Evolutionary conservation across 2,797 vertebrate genomes (phyloP).

Genomic region (Ambastaia sidthimunki): DNA sequence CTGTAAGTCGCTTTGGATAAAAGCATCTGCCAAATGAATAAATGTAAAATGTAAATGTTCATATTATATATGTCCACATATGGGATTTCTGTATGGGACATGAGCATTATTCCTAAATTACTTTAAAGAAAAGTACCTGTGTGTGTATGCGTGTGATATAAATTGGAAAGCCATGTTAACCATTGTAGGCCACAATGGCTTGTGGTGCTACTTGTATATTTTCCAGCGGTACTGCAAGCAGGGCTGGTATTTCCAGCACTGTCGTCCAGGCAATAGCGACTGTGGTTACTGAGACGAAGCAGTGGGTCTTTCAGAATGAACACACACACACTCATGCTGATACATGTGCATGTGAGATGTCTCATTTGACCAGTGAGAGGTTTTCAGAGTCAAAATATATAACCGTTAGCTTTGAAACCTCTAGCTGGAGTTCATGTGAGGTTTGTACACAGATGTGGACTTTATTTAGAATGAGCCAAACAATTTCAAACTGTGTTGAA

Average conservation of each 20-base stretch:
- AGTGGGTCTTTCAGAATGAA: constrained; percentile 40
- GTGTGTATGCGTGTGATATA: constrained; percentile 57
- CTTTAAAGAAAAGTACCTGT: constrained; percentile 32
- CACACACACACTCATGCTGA: constrained; percentile 41
- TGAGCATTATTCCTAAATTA: not conserved
- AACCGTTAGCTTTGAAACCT: constrained; percentile 59
- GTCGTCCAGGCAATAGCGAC: constrained; percentile 61
- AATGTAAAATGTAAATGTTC: too few relatives aligned
- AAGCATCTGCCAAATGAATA: too few relatives aligned
- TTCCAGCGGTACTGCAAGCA: constrained; percentile 65
- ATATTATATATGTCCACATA: too few relatives aligned
- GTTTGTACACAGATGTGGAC: constrained; percentile 68
- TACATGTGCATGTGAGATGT: constrained; percentile 44
- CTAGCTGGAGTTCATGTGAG: constrained; percentile 63
- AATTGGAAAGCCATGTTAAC: constrained; percentile 58
- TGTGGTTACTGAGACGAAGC: constrained; percentile 46
- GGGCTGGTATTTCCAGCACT: constrained; percentile 71
- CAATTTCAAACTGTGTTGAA: constrained; percentile 52
- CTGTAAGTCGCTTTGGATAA: too few relatives aligned
- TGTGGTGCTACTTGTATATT: constrained; percentile 62
- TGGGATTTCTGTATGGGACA: too few relatives aligned
- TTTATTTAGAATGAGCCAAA: constrained; percentile 59
- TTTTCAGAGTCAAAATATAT: constrained; percentile 57
- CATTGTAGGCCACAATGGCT: constrained; percentile 59
- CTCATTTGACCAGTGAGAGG: constrained; percentile 51